Conservation (phyloP, 2,797 vertebrate species). For the Melanotaenia trifasciata region DNA sequence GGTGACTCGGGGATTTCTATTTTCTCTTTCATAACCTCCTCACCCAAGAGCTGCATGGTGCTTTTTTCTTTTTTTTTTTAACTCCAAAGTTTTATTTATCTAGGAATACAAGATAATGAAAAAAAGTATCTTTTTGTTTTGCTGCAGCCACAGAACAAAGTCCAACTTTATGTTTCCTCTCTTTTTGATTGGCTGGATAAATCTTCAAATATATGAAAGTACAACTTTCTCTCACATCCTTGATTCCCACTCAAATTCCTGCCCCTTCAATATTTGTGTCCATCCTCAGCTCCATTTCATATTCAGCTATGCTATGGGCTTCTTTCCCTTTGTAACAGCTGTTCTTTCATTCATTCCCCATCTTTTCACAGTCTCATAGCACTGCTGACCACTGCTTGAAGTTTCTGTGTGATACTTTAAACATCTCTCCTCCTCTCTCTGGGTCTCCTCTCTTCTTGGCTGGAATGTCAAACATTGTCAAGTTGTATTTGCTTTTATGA, state of each 20-base stretch:
- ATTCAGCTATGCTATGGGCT: not conserved
- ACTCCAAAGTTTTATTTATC: constrained; percentile 11
- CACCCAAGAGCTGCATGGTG: not conserved
- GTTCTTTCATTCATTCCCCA: constrained; percentile 1
- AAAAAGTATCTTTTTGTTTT: not conserved
- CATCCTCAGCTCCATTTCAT: constrained; percentile 6
- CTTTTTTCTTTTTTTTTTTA: not conserved
- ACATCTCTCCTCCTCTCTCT: constrained; percentile 10
- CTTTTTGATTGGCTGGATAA: constrained; percentile 19
- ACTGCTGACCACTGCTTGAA: constrained; percentile 39
- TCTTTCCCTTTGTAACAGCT: not conserved
- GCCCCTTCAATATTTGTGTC: constrained; percentile 1
- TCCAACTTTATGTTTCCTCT: not conserved
- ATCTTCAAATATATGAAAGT: constrained; percentile 22
- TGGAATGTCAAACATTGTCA: too few species aligned
- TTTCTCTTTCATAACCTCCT: constrained; percentile 19
- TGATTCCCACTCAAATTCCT: not conserved
- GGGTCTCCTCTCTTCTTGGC: not conserved
- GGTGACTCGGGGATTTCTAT: constrained; percentile 26
- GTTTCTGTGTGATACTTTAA: constrained; percentile 7
- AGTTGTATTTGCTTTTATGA: too few species aligned
- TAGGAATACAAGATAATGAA: not conserved
- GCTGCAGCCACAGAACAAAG: not conserved
- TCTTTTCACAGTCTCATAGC: constrained; percentile 17
- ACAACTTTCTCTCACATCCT: constrained; percentile 31